phyloP scores from a whole-genome alignment of 2,113 vertebrate species.

The Mobula hypostoma region DNA sequence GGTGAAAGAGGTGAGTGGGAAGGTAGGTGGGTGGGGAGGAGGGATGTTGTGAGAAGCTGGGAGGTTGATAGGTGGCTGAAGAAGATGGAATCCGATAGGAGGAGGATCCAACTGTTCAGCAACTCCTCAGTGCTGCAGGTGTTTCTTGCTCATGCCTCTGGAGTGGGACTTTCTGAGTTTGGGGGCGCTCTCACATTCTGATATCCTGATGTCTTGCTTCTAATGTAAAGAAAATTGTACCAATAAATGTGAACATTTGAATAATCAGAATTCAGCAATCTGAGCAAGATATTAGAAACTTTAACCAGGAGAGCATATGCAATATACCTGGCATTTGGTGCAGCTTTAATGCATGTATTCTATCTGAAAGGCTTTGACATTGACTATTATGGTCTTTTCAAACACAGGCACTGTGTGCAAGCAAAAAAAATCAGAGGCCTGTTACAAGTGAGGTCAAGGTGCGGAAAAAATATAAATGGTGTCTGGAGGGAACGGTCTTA shows the following conservation, averaged over 20 bases:
- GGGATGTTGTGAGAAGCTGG: no score
- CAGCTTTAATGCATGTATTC: not conserved
- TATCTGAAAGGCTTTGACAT: conserved; percentile 2
- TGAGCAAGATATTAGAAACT: not conserved
- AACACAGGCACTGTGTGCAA: not conserved
- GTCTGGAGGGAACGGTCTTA: not conserved
- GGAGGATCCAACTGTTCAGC: not conserved
- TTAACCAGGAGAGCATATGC: not conserved
- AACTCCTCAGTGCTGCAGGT: not conserved
- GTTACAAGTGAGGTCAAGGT: not conserved
- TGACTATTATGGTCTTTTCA: conserved; percentile 14
- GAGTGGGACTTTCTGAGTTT: not conserved
- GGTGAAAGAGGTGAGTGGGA: no score
- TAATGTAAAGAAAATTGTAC: not conserved
- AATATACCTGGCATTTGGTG: conserved; percentile 26
- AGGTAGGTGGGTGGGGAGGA: no score
- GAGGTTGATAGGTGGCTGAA: no score
- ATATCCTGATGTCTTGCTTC: not conserved
- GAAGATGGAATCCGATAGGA: no score
- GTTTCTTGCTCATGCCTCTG: not conserved
- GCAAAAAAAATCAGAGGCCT: not conserved
- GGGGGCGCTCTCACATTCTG: no score
- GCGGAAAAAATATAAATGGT: not conserved
- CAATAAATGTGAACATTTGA: not conserved
- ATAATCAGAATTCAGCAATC: not conserved